Conservation (phyloP, 2,113 vertebrate genomes). For the Alethe diademata region DNA sequence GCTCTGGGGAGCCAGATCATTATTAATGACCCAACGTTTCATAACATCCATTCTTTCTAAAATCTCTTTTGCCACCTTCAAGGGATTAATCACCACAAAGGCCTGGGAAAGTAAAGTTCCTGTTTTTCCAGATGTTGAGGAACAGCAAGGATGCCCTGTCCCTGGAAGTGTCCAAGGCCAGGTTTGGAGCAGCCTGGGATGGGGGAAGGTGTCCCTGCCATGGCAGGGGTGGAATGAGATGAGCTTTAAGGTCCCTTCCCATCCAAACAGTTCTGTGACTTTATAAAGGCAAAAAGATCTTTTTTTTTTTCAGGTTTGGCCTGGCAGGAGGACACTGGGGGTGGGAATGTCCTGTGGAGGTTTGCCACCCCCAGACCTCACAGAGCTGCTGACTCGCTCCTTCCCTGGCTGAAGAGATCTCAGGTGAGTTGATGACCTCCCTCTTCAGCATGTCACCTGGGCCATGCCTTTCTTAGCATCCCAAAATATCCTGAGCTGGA, state of each 20-base stretch:
- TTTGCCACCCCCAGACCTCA: neutral
- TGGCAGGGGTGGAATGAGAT: neutral
- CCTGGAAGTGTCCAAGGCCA: neutral
- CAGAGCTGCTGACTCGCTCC: neutral
- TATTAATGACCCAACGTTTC: neutral
- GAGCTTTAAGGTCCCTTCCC: neutral
- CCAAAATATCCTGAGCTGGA: rapidly evolving
- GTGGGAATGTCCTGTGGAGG: neutral
- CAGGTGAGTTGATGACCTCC: neutral
- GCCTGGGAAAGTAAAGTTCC: neutral
- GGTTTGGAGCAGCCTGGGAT: rapidly evolving
- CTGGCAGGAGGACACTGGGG: neutral
- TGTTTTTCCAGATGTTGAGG: neutral
- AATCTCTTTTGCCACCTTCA: neutral
- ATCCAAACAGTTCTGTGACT: neutral
- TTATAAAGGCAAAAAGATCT: neutral
- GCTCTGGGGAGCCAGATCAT: neutral
- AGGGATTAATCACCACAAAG: neutral
- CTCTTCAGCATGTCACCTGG: neutral
- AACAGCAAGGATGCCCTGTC: neutral
- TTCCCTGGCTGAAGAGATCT: neutral
- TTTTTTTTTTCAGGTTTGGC: neutral
- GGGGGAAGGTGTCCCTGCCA: neutral
- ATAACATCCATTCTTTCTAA: neutral
- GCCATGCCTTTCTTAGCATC: neutral